phyloP scores from a whole-genome alignment of 2,797 vertebrate species.

The Adrianichthys oophorus region DNA sequence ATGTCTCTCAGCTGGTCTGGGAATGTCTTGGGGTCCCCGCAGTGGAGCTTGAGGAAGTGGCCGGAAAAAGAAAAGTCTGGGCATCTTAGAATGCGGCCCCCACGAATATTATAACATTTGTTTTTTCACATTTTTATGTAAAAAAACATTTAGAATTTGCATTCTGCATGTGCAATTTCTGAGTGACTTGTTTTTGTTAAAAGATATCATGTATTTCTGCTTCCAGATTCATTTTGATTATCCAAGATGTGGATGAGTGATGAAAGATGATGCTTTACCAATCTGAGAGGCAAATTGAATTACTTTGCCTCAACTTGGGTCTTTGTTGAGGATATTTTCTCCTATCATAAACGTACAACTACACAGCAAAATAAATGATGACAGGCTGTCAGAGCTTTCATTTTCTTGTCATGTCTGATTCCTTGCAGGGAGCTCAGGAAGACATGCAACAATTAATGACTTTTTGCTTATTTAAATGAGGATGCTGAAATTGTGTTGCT shows the following conservation, averaged over 20 bases:
- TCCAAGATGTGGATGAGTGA: slow-evolving; percentile 54
- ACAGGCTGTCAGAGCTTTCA: slow-evolving; percentile 65
- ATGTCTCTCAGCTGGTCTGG: no score
- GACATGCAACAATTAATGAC: slow-evolving; percentile 60
- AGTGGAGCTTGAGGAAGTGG: no score
- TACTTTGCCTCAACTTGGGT: slow-evolving; percentile 56
- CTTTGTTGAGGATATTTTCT: slow-evolving; percentile 45
- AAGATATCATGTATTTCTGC: slow-evolving; percentile 39
- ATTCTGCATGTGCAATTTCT: slow-evolving; percentile 38
- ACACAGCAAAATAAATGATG: slow-evolving; percentile 58
- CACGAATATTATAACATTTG: background rate
- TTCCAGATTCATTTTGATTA: slow-evolving; percentile 45
- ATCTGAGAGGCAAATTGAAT: slow-evolving; percentile 62
- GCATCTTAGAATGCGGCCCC: no score
- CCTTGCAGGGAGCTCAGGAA: slow-evolving; percentile 59
- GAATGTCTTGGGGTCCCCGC: no score
- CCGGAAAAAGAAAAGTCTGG: no score
- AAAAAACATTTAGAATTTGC: slow-evolving; percentile 21
- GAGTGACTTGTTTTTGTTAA: slow-evolving; percentile 50
- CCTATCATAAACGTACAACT: slow-evolving; percentile 57
- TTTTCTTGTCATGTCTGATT: slow-evolving; percentile 72
- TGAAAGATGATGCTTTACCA: slow-evolving; percentile 67
- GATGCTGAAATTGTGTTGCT: slow-evolving; percentile 43
- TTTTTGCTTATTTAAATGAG: slow-evolving; percentile 55
- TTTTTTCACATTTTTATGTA: no score